Percentiles rank a stretch among this genome's conserved stretches.
These are phyloP conservation scores for Cervus canadensis DNA, from an alignment of 2,113 vertebrate genomes.

Conservation along the genomic window DNA sequence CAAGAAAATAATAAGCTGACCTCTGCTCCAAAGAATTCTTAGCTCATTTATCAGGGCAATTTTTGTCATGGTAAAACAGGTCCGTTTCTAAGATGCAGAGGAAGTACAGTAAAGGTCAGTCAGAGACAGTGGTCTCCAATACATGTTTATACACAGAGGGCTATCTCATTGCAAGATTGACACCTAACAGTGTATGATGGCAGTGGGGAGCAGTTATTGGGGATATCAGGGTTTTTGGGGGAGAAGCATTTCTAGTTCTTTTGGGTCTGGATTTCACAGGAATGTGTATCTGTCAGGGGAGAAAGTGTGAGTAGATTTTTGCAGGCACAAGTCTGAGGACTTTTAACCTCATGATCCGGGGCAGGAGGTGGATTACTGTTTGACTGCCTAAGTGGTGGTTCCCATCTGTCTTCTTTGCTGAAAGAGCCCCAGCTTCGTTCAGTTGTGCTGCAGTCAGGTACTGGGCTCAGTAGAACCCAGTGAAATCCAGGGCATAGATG, in stretches of 20 bases:
- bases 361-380: not conserved
- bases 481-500: not conserved
- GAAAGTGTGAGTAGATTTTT: not conserved
- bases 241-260: not conserved
- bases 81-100: not conserved
- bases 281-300: not conserved
- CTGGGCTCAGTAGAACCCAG: not conserved
- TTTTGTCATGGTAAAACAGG: not conserved
- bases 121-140: not conserved
- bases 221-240: not conserved
- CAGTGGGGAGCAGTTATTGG: accelerated
- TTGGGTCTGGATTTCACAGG: not conserved
- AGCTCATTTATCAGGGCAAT: not conserved
- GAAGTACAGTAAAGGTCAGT: not conserved
- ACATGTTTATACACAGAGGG: not conserved
- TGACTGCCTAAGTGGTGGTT: not conserved
- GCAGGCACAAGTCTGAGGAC: not conserved
- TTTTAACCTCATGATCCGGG: not conserved
- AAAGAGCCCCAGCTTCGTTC: not conserved
- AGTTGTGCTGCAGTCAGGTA: not conserved
- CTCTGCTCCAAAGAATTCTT: not conserved
- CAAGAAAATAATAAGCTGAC: not conserved
- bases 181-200: not conserved
- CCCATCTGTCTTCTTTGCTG: not conserved
- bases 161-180: too few relatives aligned